A percentile compares a stretch with the other conserved stretches of the same genome.
These are phyloP conservation scores for Misgurnus mizolepis DNA, from an alignment of 2,113 vertebrate genomes.

Conservation along the genomic window DNA sequence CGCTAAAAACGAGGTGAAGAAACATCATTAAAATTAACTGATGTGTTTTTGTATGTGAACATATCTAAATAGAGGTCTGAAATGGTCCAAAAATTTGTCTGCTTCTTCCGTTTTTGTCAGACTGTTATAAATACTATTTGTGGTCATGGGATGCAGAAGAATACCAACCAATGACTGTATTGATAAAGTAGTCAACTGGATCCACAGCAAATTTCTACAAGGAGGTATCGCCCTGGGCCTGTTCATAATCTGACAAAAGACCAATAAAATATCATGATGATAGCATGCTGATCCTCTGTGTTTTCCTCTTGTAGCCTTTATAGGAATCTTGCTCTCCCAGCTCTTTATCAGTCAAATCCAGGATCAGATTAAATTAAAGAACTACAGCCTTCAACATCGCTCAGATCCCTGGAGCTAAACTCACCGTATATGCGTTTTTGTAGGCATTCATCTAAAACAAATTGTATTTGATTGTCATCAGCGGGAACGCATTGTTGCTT, in stretches of 20 bases:
- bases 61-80: too few relatives aligned
- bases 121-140: conserved; percentile 92
- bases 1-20: conserved; percentile 70
- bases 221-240: too few relatives aligned
- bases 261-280: too few relatives aligned
- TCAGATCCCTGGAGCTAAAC: conserved; percentile 82
- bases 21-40: too few relatives aligned
- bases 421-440: background rate
- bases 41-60: too few relatives aligned
- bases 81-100: too few relatives aligned
- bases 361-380: conserved; percentile 88
- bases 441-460: background rate
- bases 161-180: conserved; percentile 86
- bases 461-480: background rate
- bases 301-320: too few relatives aligned
- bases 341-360: conserved; percentile 89
- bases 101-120: conserved; percentile 58
- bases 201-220: too few relatives aligned
- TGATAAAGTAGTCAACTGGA: conserved; percentile 86
- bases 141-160: conserved; percentile 84
- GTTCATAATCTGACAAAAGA: too few relatives aligned
- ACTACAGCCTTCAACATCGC: conserved; percentile 82
- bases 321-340: conserved; percentile 91
- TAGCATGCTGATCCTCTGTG: too few relatives aligned
- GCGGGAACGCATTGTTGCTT: background rate